Conservation (phyloP, 1,140 invertebrate genomes). For the Pseudomyrmex sp. region DNA sequence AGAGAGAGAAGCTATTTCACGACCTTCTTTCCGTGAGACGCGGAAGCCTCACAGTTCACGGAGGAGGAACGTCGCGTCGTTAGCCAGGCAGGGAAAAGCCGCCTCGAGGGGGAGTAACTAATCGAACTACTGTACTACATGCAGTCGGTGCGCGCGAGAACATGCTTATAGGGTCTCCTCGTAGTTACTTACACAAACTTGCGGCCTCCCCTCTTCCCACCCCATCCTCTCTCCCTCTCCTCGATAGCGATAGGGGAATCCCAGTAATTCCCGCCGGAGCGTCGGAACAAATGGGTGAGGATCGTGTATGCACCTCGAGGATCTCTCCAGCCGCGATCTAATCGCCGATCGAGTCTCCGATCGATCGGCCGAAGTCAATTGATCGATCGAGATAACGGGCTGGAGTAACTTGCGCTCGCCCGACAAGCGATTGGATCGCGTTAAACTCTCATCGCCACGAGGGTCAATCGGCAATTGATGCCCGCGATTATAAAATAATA, state of each 20-base stretch:
- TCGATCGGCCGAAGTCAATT: neutral
- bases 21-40: no score
- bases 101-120: conserved; percentile 1
- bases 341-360: neutral
- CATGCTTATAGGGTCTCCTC: neutral
- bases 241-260: neutral
- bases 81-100: no score
- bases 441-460: conserved; percentile 19
- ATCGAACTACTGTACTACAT: conserved; percentile 28
- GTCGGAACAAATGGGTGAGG: conserved; percentile 21
- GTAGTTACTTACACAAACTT: conserved; percentile 30
- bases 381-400: conserved; percentile 17
- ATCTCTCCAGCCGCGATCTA: conserved; percentile 11
- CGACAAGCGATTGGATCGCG: conserved; percentile 12
- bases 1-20: no score
- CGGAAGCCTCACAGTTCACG: neutral
- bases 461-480: conserved; percentile 12
- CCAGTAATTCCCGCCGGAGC: conserved; percentile 28
- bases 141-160: neutral
- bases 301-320: neutral
- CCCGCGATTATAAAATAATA: conserved; percentile 31
- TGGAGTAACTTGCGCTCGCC: neutral
- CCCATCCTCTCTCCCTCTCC: neutral
- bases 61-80: neutral
- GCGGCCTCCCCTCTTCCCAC: no score